Evolutionary conservation across 2,113 vertebrate species (phyloP).

Genomic region (Ochotona princeps): DNA sequence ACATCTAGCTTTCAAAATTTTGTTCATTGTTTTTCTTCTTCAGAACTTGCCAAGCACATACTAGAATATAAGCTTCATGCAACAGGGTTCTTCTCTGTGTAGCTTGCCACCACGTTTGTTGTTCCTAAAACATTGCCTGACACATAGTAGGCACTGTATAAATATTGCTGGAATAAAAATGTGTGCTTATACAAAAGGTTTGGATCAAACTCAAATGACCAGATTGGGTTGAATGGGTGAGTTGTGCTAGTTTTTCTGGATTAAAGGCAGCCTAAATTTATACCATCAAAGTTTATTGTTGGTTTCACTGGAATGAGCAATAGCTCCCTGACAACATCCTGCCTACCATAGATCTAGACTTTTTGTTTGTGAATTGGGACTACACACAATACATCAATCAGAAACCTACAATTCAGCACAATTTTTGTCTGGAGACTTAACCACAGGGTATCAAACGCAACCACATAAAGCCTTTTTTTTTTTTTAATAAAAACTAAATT

Average conservation of each 20-base stretch:
- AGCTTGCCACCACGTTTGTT: not conserved
- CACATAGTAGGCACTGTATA: not conserved
- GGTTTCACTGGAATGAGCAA: not conserved
- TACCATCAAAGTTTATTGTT: not conserved
- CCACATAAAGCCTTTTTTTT: not conserved
- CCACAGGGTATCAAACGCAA: conserved; percentile 26
- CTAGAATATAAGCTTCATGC: not conserved
- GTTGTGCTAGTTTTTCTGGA: not conserved
- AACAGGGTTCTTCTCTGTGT: not conserved
- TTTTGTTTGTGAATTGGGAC: conserved; percentile 40
- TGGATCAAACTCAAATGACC: conserved; percentile 23
- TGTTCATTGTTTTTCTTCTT: not conserved
- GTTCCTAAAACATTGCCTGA: not conserved
- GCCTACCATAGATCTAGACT: not conserved
- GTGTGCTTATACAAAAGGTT: not conserved
- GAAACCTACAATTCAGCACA: conserved; percentile 28
- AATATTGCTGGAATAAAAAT: conserved; percentile 42
- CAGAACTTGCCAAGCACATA: not conserved
- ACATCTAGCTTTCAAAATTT: not conserved
- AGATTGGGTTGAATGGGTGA: not conserved
- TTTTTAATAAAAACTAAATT: conserved; percentile 44
- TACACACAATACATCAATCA: not conserved
- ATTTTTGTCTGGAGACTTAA: conserved; percentile 36
- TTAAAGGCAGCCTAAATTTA: not conserved
- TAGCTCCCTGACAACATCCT: not conserved